A percentile compares a stretch with the other conserved stretches of the same genome.
These are phyloP conservation scores for Cercocebus atys DNA, from an alignment of 2,113 vertebrate species.

Conservation along the genomic window DNA sequence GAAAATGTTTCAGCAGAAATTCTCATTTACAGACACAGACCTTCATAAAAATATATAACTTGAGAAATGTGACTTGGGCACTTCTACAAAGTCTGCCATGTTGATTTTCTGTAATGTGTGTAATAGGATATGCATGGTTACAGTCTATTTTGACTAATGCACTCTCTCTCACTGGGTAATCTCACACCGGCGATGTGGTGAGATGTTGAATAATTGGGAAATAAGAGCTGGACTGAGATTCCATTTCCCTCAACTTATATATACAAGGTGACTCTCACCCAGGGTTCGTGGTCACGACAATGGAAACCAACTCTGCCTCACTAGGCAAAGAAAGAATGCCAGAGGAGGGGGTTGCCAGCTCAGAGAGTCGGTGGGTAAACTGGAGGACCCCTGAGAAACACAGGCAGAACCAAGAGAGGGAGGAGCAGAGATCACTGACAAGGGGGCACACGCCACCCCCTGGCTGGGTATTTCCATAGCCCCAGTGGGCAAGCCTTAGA, in stretches of 20 bases:
- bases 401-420: accelerated
- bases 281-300: background rate
- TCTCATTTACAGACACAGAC: background rate
- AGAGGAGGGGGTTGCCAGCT: accelerated
- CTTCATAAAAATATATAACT: background rate
- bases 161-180: background rate
- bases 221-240: background rate
- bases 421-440: accelerated
- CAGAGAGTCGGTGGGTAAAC: background rate
- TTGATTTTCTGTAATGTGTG: background rate
- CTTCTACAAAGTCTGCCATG: background rate
- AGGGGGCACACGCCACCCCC: accelerated
- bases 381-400: background rate
- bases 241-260: background rate
- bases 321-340: background rate
- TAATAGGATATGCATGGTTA: too few relatives aligned
- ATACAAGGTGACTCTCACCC: background rate
- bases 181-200: too few relatives aligned
- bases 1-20: background rate
- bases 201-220: background rate
- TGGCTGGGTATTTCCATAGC: accelerated
- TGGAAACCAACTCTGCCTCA: background rate
- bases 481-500: background rate
- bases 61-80: background rate
- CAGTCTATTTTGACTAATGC: background rate